Conservation (phyloP, 30 jellyfish, hydroid and myxozoan genomes). For the Aurelia aurita region DNA sequence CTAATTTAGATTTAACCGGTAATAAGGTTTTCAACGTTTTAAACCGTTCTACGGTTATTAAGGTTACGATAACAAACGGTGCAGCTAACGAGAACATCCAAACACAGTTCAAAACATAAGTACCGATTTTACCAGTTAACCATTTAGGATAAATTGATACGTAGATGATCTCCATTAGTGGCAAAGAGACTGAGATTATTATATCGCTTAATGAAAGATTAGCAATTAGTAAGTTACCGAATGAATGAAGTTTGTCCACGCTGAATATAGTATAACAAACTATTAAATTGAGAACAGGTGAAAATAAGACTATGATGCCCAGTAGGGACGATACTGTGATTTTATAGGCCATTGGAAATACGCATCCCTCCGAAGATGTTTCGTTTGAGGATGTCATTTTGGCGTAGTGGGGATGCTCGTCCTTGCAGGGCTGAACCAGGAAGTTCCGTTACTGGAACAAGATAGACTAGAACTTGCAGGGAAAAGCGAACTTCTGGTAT, state of each 20-base stretch:
- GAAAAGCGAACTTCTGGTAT: too few species aligned
- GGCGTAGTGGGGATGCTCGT: too few species aligned
- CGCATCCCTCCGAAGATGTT: conserved; percentile 12
- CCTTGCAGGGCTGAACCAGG: too few species aligned
- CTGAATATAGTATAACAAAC: conserved; percentile 49
- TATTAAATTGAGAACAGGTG: conserved; percentile 43
- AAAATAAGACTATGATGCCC: conserved; percentile 26
- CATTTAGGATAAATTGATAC: conserved; percentile 67
- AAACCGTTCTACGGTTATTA: conserved; percentile 66
- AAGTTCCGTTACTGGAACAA: too few species aligned
- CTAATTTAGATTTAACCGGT: conserved; percentile 4
- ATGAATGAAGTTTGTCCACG: conserved; percentile 37
- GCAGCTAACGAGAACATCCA: conserved; percentile 71
- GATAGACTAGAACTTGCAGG: too few species aligned
- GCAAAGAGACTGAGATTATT: conserved; percentile 53
- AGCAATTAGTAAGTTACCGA: conserved; percentile 52
- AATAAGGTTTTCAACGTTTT: conserved; percentile 21
- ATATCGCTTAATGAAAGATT: conserved; percentile 70
- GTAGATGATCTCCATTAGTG: conserved; percentile 56
- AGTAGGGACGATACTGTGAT: conserved; percentile 23
- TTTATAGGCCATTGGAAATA: conserved; percentile 40
- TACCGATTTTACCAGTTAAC: conserved; percentile 64
- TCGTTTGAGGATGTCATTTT: conserved; percentile 1
- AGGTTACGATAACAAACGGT: conserved; percentile 71
- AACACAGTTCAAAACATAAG: conserved; percentile 48